A percentile compares a stretch with the other conserved stretches of the same genome.
These are phyloP conservation scores for Gadus macrocephalus DNA, from an alignment of 2,113 vertebrate species.

Conservation along the genomic window DNA sequence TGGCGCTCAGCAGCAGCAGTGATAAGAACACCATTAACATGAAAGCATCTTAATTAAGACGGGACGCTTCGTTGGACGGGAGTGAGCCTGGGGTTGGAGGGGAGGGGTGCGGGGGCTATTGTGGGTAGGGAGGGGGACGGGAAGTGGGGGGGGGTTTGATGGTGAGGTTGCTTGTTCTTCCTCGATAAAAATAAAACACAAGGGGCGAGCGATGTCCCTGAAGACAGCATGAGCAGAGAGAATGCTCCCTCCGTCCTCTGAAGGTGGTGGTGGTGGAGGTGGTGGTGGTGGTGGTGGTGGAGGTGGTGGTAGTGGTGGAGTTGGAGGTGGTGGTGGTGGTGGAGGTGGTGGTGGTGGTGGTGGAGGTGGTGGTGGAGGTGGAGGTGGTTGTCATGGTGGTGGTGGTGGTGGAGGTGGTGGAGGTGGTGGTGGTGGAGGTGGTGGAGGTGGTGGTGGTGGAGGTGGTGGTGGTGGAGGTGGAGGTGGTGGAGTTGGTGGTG, in stretches of 20 bases:
- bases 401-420: no score
- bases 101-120: background rate
- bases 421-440: no score
- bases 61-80: conserved; percentile 54
- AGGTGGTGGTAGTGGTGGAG: no score
- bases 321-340: no score
- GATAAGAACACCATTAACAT: conserved; percentile 70
- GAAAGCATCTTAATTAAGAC: conserved; percentile 70
- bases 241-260: conserved; percentile 11
- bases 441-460: no score
- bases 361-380: no score
- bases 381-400: no score
- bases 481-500: no score
- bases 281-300: background rate
- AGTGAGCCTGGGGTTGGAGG: conserved; percentile 46
- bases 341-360: no score
- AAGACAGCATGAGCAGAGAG: conserved; percentile 8
- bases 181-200: conserved; percentile 56
- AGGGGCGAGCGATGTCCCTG: conserved; percentile 51
- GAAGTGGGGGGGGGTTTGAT: background rate
- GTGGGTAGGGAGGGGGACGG: no score
- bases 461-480: no score
- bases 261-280: conserved; percentile 18
- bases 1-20: conserved; percentile 29
- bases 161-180: conserved; percentile 44